Evolutionary conservation across 2,113 vertebrate species (phyloP).

Genomic region (Oryzias woworae): DNA sequence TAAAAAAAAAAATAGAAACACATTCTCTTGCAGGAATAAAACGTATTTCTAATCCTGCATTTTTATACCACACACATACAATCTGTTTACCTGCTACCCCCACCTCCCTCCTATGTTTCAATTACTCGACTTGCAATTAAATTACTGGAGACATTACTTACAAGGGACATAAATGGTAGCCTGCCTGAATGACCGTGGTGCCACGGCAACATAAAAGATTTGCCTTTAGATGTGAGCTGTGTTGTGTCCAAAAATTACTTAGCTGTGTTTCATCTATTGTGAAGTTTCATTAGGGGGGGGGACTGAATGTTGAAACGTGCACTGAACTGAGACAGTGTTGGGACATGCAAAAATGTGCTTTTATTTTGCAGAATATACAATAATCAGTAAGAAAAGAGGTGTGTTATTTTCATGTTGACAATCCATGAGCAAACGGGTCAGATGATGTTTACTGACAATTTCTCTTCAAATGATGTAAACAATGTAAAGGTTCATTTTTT

Average conservation of each 20-base stretch:
- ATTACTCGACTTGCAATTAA: conserved; percentile 87
- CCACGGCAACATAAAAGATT: conserved; percentile 34
- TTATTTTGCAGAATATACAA: no score
- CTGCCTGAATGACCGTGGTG: conserved; percentile 72
- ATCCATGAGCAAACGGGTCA: no score
- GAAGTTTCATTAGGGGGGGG: no score
- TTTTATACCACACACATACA: background rate
- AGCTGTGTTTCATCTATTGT: background rate
- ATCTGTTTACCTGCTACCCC: background rate
- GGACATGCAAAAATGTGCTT: no score
- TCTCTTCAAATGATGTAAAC: no score
- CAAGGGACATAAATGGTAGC: conserved; percentile 86
- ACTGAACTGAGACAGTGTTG: no score
- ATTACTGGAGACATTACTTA: conserved; percentile 85
- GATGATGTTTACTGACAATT: no score
- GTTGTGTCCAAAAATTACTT: conserved; percentile 8
- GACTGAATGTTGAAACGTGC: no score
- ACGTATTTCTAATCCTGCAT: background rate
- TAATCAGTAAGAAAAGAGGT: no score
- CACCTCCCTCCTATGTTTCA: conserved; percentile 75
- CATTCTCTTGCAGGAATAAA: background rate
- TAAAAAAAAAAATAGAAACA: background rate
- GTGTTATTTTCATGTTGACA: no score
- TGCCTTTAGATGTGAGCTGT: conserved; percentile 62
- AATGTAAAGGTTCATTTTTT: no score